Percentiles rank a stretch among this genome's conserved stretches.
phyloP scores from a whole-genome alignment of 1,140 invertebrate genomes.

The Drosophila paulistorum region DNA sequence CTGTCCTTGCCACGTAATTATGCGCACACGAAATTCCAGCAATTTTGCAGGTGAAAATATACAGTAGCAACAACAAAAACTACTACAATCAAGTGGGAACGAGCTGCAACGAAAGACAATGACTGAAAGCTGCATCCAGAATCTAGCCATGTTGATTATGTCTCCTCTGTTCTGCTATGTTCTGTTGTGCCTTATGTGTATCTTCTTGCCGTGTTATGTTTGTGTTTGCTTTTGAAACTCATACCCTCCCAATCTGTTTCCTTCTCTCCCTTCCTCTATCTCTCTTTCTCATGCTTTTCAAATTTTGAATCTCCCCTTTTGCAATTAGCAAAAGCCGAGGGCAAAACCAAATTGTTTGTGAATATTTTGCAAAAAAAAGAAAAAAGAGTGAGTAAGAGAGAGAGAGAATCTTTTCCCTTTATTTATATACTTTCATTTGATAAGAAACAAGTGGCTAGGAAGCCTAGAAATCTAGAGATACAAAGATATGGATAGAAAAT shows the following conservation, averaged over 20 bases:
- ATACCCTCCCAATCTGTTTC: slow-evolving; percentile 21
- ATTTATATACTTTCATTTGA: slow-evolving; percentile 78
- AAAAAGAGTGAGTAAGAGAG: slow-evolving; percentile 11
- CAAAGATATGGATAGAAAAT: slow-evolving; percentile 16
- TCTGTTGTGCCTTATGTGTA: no score
- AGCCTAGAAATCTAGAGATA: slow-evolving; percentile 20
- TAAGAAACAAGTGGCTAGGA: slow-evolving; percentile 68
- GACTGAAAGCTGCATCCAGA: slow-evolving; percentile 31
- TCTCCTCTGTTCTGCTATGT: slow-evolving; percentile 9
- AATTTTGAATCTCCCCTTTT: slow-evolving; percentile 58
- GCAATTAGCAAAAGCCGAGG: slow-evolving; percentile 68
- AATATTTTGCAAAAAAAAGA: slow-evolving; percentile 46
- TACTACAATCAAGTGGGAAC: background rate
- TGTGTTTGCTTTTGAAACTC: slow-evolving; percentile 43
- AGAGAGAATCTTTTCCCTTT: slow-evolving; percentile 46
- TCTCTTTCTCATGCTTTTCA: slow-evolving; percentile 32
- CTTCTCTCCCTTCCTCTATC: slow-evolving; percentile 14
- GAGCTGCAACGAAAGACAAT: slow-evolving; percentile 40
- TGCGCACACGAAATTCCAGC: slow-evolving; percentile 68
- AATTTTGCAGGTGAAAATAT: slow-evolving; percentile 64
- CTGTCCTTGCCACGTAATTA: slow-evolving; percentile 71
- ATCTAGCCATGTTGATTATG: slow-evolving; percentile 51
- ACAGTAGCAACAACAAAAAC: slow-evolving; percentile 23
- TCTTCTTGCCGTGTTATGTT: background rate
- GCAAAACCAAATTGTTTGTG: slow-evolving; percentile 68